A percentile compares a stretch with the other conserved stretches of the same genome.
Evolutionary conservation across 1,140 invertebrate genomes (phyloP).

Genomic region (Cotesia vestalis): DNA sequence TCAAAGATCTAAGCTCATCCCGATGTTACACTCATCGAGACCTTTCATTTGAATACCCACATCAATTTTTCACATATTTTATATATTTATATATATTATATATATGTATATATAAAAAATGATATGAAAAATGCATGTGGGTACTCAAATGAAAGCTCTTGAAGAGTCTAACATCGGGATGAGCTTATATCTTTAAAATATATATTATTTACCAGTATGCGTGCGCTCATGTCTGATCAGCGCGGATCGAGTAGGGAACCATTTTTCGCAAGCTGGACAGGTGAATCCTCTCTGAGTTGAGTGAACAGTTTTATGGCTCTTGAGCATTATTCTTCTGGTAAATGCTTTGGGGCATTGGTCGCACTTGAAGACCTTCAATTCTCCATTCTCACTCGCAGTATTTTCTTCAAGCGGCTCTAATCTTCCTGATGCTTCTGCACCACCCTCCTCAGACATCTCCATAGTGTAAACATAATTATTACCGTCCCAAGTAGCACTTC

Average conservation of each 20-base stretch:
- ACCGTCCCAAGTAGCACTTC: slow-evolving; percentile 56
- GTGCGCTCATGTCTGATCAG: slow-evolving; percentile 81
- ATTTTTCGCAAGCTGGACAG: slow-evolving; percentile 77
- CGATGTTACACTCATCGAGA: too few relatives aligned
- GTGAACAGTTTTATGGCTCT: slow-evolving; percentile 72
- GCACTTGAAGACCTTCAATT: slow-evolving; percentile 68
- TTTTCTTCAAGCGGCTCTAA: slow-evolving; percentile 50
- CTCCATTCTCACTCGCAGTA: slow-evolving; percentile 56
- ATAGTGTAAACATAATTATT: slow-evolving; percentile 61
- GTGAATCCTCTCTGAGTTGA: slow-evolving; percentile 70
- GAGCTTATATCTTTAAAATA: too few relatives aligned
- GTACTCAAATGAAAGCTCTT: too few relatives aligned
- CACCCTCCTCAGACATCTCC: slow-evolving; percentile 54
- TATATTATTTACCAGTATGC: slow-evolving; percentile 68
- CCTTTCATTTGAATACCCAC: too few relatives aligned
- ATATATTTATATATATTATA: too few relatives aligned
- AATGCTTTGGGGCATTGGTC: slow-evolving; percentile 69
- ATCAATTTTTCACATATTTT: too few relatives aligned
- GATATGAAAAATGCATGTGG: too few relatives aligned
- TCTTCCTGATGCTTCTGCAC: slow-evolving; percentile 46
- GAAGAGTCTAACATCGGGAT: too few relatives aligned
- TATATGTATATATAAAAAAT: too few relatives aligned
- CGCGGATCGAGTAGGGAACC: slow-evolving; percentile 83
- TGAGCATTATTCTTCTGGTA: slow-evolving; percentile 67
- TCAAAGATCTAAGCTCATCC: too few relatives aligned